These are phyloP conservation scores for Epinotia demarniana DNA, from an alignment of 2,888 invertebrate genomes.

Conservation along the genomic window DNA sequence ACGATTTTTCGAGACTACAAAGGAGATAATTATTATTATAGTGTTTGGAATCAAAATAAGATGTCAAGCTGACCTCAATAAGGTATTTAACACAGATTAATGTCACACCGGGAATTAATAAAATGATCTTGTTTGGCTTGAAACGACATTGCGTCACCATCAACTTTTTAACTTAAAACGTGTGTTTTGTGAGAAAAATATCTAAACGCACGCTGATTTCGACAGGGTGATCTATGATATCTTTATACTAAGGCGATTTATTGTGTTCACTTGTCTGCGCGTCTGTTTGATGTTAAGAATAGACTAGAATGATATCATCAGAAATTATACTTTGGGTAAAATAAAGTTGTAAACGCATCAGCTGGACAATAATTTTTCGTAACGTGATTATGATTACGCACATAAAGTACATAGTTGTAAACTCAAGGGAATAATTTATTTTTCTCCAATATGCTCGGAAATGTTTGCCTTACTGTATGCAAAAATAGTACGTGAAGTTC, in stretches of 20 bases:
- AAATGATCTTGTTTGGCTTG: conserved; percentile 21
- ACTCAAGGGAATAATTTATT: too few species aligned
- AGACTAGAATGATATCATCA: conserved; percentile 15
- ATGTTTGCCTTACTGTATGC: too few species aligned
- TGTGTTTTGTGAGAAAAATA: neutral
- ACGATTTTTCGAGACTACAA: conserved; percentile 34
- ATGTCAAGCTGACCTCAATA: conserved; percentile 28
- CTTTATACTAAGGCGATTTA: conserved; percentile 28
- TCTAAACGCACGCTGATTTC: neutral
- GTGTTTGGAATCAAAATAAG: conserved; percentile 38
- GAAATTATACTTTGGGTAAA: neutral
- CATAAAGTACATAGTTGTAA: too few species aligned
- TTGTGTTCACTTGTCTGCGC: conserved; percentile 5
- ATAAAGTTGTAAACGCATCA: neutral
- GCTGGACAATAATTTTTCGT: too few species aligned
- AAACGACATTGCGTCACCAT: neutral
- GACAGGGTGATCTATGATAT: conserved; percentile 20
- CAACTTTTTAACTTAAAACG: neutral
- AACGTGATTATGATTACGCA: too few species aligned
- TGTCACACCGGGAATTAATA: conserved; percentile 15
- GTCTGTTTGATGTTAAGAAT: conserved; percentile 34
- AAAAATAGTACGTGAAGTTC: too few species aligned
- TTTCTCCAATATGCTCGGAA: too few species aligned
- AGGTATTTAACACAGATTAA: conserved; percentile 30
- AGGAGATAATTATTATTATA: conserved; percentile 32